Base-by-base conservation (phyloP, 2,797 vertebrate genomes). In the Oophaga sylvatica region DNA sequence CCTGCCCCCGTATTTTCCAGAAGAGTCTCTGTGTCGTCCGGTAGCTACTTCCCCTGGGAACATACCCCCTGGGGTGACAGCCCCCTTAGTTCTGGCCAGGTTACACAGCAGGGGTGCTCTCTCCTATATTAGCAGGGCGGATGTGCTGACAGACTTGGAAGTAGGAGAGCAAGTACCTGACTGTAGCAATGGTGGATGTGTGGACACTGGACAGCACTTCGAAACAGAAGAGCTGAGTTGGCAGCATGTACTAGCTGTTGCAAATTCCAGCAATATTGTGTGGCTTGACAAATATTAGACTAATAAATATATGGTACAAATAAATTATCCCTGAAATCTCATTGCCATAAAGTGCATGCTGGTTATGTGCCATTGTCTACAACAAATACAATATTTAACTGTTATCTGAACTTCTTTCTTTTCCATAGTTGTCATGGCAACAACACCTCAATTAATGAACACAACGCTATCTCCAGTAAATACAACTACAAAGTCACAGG, bases 401-500 rank as follows among this genome's bases (percentile, higher is more conserved):
- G 60, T 41, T 85, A 81, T 76, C 60, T 76, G 29, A 68, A 53
- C 6, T 62, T 75, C 56, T 80, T 68, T 63, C 26, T 85, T 67
- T 76, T 56, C 41, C 15, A 82, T 80, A 89, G 88, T 86, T 86
- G 84, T 78, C 88, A 89, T 89, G 88, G 88, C 88, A 86, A 86
- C 88, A 75, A 79, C 83, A 82, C 63, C 84, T 89, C 79, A 59
- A 71, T 81, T 89, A 70, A 60, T 85, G 31, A 89, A 82, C 73
- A 86, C 88, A 86, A 82, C 88, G 3, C 9, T 89, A 82, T 89
- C 84, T 45, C 62, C 84, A 5, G 41, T 88, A 45, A 97, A 97
- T 78, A 77, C 89, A 82, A 92, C 95, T 88, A 95, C 96, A 2
- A 96, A 96, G 91, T 95, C 95, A 68, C 93, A 90, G 90, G 95